These are phyloP conservation scores for Drosophila nigromelanica DNA, from an alignment of 1,140 invertebrate genomes.

Conservation along the genomic window DNA sequence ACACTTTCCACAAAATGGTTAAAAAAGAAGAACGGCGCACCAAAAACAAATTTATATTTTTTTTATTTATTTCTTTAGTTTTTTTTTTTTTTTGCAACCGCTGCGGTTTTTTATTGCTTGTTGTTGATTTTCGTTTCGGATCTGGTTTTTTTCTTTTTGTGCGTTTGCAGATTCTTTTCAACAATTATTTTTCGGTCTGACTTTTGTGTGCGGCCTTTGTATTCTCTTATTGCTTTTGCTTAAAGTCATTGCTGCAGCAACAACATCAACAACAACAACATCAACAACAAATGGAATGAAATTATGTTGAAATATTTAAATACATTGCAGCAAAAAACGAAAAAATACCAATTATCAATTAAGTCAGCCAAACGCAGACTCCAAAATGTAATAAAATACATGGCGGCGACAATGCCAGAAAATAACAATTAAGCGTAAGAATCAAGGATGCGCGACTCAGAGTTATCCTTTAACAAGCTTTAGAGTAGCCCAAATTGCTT, in stretches of 20 bases:
- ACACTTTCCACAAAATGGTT: constrained; percentile 61
- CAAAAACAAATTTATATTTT: constrained; percentile 37
- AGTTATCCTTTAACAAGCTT: constrained; percentile 1
- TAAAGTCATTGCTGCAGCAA: constrained; percentile 44
- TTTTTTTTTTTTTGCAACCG: constrained; percentile 55
- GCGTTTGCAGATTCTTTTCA: constrained; percentile 69
- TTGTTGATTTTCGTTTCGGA: constrained; percentile 42
- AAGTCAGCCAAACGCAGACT: constrained; percentile 59
- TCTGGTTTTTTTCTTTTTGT: constrained; percentile 28
- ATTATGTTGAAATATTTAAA: constrained; percentile 81
- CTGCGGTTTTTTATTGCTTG: constrained; percentile 77
- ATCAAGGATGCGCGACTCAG: not conserved
- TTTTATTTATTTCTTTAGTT: constrained; percentile 39
- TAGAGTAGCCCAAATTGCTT: too few species aligned
- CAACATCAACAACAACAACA: constrained; percentile 16
- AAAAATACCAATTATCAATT: constrained; percentile 81
- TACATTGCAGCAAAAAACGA: constrained; percentile 55
- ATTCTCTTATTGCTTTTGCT: constrained; percentile 36
- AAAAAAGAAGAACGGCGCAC: constrained; percentile 27
- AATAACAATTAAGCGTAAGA: constrained; percentile 29
- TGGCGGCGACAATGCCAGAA: constrained; percentile 43
- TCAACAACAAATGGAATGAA: constrained; percentile 66
- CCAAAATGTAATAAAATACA: constrained; percentile 71
- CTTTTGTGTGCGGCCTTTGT: constrained; percentile 60
- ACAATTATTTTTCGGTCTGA: constrained; percentile 67